These are phyloP conservation scores for Danaus plexippus DNA, from an alignment of 1,140 invertebrate species.

Conservation along the genomic window DNA sequence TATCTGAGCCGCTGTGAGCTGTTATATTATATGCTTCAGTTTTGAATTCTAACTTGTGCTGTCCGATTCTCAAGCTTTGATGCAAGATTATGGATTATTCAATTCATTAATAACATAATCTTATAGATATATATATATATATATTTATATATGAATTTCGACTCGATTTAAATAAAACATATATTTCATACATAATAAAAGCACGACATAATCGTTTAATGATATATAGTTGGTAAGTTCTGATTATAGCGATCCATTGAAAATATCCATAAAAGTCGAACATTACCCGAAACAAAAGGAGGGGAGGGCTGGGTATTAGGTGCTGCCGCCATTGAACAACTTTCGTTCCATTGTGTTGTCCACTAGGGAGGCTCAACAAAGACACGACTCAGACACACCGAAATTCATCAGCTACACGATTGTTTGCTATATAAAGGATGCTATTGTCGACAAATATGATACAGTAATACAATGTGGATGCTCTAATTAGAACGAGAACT, in stretches of 20 bases:
- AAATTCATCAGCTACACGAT: slow-evolving; percentile 70
- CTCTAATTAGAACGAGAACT: slow-evolving; percentile 59
- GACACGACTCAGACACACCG: slow-evolving; percentile 66
- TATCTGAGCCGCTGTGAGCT: slow-evolving; percentile 40
- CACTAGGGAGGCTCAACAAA: slow-evolving; percentile 62
- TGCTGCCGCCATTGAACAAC: slow-evolving; percentile 66
- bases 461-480: slow-evolving; percentile 64
- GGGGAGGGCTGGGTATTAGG: slow-evolving; percentile 65
- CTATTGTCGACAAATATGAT: slow-evolving; percentile 69
- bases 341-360: slow-evolving; percentile 70
- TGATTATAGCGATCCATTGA: slow-evolving; percentile 68
- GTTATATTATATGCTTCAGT: slow-evolving; percentile 39
- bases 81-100: too few relatives aligned
- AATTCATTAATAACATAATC: too few relatives aligned
- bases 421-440: slow-evolving; percentile 68
- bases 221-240: slow-evolving; percentile 54
- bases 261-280: slow-evolving; percentile 72
- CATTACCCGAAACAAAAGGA: slow-evolving; percentile 67
- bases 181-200: too few relatives aligned
- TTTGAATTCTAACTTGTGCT: slow-evolving; percentile 33
- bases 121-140: too few relatives aligned
- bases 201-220: slow-evolving; percentile 38
- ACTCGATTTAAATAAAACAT: too few relatives aligned
- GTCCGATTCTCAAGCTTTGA: slow-evolving; percentile 1
- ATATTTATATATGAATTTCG: too few relatives aligned